phyloP scores from a whole-genome alignment of 1,140 invertebrate genomes.

The Apis dorsata region DNA sequence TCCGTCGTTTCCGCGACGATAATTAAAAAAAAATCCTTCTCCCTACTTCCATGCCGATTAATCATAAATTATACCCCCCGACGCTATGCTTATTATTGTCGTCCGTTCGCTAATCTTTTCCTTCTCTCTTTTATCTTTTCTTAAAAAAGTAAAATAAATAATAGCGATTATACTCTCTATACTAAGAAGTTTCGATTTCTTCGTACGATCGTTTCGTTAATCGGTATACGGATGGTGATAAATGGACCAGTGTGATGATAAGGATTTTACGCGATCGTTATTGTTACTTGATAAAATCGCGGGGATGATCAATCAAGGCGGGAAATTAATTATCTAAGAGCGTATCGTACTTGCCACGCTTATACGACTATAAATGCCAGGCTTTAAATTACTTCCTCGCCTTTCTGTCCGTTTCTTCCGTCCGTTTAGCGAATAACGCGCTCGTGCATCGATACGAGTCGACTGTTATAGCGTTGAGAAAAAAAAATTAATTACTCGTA shows the following conservation, averaged over 20 bases:
- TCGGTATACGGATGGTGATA: conserved; percentile 3
- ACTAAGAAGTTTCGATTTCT: too few relatives aligned
- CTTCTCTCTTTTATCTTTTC: neutral
- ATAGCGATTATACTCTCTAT: neutral
- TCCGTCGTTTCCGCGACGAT: neutral
- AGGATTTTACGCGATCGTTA: conserved; percentile 33
- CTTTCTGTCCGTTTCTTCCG: conserved; percentile 23
- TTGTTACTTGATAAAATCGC: conserved; percentile 50
- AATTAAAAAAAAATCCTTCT: conserved; percentile 25
- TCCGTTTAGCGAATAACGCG: conserved; percentile 55
- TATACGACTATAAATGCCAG: conserved; percentile 47
- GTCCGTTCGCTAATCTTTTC: neutral
- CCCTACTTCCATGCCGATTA: conserved; percentile 2
- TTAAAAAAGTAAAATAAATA: neutral
- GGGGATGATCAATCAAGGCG: conserved; percentile 57
- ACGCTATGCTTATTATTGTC: neutral
- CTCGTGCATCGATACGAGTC: conserved; percentile 52
- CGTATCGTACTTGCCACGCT: conserved; percentile 35
- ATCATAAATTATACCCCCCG: conserved; percentile 22
- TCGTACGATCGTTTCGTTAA: conserved; percentile 28
- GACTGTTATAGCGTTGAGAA: neutral
- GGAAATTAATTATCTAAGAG: conserved; percentile 63
- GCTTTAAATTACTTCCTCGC: conserved; percentile 58
- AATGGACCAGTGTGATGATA: neutral
- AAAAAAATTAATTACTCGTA: too few relatives aligned